Evolutionary conservation across 2,888 invertebrate species (phyloP).

Genomic region (Cerceris rybyensis): DNA sequence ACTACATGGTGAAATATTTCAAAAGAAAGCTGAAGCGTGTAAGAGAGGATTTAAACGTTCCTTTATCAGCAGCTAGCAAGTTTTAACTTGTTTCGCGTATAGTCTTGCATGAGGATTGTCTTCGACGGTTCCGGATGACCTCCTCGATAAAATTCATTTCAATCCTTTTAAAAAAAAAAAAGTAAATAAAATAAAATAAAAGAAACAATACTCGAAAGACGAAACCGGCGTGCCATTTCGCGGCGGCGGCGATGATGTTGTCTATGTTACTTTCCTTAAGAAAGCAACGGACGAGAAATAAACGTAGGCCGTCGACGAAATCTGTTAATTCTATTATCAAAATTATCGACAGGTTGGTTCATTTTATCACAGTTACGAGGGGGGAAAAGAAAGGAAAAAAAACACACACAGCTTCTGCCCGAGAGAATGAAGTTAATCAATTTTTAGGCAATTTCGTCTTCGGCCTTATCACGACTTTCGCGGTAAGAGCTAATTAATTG

Average conservation of each 20-base stretch:
- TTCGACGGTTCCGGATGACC: slow-evolving; percentile 40
- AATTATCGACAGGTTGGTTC: slow-evolving; percentile 13
- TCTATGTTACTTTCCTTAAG: slow-evolving; percentile 35
- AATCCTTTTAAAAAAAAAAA: slow-evolving; percentile 26
- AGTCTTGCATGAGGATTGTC: slow-evolving; percentile 41
- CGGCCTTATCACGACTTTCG: slow-evolving; percentile 44
- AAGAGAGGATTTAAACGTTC: slow-evolving; percentile 34
- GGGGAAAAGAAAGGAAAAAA: background rate
- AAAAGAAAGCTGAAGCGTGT: no score
- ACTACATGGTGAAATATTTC: no score
- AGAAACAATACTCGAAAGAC: slow-evolving; percentile 52
- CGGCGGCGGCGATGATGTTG: slow-evolving; percentile 43
- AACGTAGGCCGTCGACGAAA: slow-evolving; percentile 46
- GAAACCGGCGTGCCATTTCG: slow-evolving; percentile 73
- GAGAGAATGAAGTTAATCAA: background rate
- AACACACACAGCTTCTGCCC: background rate
- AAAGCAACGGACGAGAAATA: slow-evolving; percentile 31
- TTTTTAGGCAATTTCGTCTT: slow-evolving; percentile 44
- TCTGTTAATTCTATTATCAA: background rate
- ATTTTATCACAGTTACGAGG: slow-evolving; percentile 22
- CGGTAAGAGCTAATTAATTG: slow-evolving; percentile 55
- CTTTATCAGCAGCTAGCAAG: slow-evolving; percentile 42
- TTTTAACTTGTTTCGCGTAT: slow-evolving; percentile 47
- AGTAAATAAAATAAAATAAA: no score
- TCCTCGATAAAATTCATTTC: slow-evolving; percentile 40